Evolutionary conservation across 2,797 vertebrate genomes (phyloP), one percentile per base, ranked within the genome.

Genomic region (Buceros bicornis): DNA sequence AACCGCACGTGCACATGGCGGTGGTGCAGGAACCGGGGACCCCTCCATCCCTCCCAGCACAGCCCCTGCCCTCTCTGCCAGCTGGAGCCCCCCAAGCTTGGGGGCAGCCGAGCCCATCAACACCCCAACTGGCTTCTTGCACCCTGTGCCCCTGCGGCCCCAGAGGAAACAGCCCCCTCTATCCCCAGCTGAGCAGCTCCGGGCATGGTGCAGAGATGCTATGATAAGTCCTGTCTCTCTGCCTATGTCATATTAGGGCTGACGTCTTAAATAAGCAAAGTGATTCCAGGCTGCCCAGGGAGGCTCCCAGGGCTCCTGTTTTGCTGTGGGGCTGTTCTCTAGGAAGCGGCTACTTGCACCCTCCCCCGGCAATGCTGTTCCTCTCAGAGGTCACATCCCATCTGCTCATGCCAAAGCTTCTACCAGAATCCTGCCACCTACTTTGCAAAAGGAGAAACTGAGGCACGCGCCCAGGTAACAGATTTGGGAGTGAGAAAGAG

Each of bases 11-110:
- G 47, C 3, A 0, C 24, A 15, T n/a, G 62, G 35, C 42, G 62
- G 26, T 0, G 3, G 13, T 9, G 20, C 6, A 3, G 25, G 60
- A 70, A 47, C 31, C 0, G 1, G 37, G 56, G 37, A 11, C 8
- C 21, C 24, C 29, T 13, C 45, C 40, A 26, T 15, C 50, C 33
- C 25, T 43, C 65, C 42, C 35, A 43, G 53, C 40, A 50, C 13
- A 6, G 19, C 37, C 35, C n/a, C 57, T 45, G 47, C 24, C 67
- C 19, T 35, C 60, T 19, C 81, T 40, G 51, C 65, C 2, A 2
- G 22, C 51, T 47, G 57, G 2, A 60, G 4, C 45, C 47, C 47
- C 64, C 70, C 35, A 12, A 13, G 16, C 7, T 29, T 5, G 1
- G 57, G 48, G n/a, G 25, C 64, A 47, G 48, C 37, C 60, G 13